Base-by-base conservation (phyloP, 2,888 invertebrate species). In the Sceliomorpha sp. region DNA sequence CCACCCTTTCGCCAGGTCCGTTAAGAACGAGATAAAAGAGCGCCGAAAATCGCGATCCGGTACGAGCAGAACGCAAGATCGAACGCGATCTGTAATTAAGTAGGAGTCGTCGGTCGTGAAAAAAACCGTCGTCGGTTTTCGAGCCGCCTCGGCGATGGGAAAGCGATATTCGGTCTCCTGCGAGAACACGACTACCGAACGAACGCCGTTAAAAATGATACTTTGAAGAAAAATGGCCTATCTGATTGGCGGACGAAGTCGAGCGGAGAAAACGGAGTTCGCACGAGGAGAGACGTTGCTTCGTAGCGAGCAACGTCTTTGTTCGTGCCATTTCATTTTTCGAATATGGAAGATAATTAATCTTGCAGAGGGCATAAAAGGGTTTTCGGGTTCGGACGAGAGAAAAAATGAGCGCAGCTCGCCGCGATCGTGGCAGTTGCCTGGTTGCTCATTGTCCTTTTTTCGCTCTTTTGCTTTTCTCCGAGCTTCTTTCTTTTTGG, bases 331-430 rank as follows among this genome's bases (percentile, higher is more conserved):
- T 82, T 85, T 83, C 85, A 85, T 86, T 86, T 87, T 83, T 85
- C 79, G 83, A 86, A 84, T 86, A 85, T 80, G 83, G 72, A 79
- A 83, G 86, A 87, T 87, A 87, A 87, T 87, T 87, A 87, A 87
- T 87, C 87, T 86, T 86, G 77, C 79, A 67, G 39, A 62, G 60
- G 71, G 69, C 72, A 73, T 87, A 85, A 87, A 87, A 87, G 87
- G 86, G 85, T 86, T 87, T 86, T 85, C 80, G 85, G 85, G 84
- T 86, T 83, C 80, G 84, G 79, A 78, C 77, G 80, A 78, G 83
- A 84, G 83, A 87, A 87, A 86, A 87, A 87, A 86, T 84, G 84
- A 83, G 83, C 82, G 72, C 75, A 74, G 76, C 75, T 71, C 76
- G 74, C 68, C 68, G 69, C 68, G 75, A 67, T 64, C 68, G 71